Evolutionary conservation across 2,888 invertebrate species (phyloP).

Genomic region (Cerceris rybyensis): DNA sequence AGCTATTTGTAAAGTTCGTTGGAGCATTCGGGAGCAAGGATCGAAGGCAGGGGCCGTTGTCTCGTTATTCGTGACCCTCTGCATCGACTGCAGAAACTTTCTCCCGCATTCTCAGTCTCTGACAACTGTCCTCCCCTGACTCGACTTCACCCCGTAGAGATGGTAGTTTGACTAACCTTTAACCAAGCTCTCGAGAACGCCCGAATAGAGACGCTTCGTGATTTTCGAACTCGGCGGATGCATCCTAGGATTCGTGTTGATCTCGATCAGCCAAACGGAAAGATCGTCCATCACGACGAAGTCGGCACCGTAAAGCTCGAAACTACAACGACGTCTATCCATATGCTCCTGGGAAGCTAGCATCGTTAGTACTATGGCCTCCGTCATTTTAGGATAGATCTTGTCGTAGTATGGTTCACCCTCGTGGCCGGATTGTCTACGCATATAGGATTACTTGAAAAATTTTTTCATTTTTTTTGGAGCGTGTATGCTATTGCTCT

Average conservation of each 20-base stretch:
- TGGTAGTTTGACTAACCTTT: conserved; percentile 86
- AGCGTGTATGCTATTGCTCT: too few species aligned
- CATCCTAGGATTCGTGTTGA: conserved; percentile 94
- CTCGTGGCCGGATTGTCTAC: conserved; percentile 83
- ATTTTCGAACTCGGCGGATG: conserved; percentile 90
- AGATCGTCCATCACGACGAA: conserved; percentile 94
- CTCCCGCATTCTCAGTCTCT: conserved; percentile 22
- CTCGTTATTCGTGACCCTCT: conserved; percentile 14
- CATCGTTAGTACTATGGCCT: conserved; percentile 91
- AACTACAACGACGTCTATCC: conserved; percentile 88
- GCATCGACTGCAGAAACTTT: conserved; percentile 28
- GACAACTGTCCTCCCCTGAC: conserved; percentile 28
- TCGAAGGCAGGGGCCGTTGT: conserved; percentile 10
- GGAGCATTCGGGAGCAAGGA: conserved; percentile 18
- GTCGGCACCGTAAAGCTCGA: conserved; percentile 95
- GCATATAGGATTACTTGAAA: too few species aligned
- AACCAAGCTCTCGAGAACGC: conserved; percentile 91
- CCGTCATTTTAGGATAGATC: conserved; percentile 93
- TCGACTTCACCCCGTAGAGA: conserved; percentile 8
- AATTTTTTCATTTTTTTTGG: too few species aligned
- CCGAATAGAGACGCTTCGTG: conserved; percentile 91
- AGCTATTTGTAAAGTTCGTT: conserved; percentile 36
- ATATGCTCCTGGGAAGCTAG: conserved; percentile 90
- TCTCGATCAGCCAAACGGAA: conserved; percentile 95
- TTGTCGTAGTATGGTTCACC: conserved; percentile 84